These are phyloP conservation scores for Myiopsitta monachus DNA, from an alignment of 2,113 vertebrate species.

Conservation along the genomic window DNA sequence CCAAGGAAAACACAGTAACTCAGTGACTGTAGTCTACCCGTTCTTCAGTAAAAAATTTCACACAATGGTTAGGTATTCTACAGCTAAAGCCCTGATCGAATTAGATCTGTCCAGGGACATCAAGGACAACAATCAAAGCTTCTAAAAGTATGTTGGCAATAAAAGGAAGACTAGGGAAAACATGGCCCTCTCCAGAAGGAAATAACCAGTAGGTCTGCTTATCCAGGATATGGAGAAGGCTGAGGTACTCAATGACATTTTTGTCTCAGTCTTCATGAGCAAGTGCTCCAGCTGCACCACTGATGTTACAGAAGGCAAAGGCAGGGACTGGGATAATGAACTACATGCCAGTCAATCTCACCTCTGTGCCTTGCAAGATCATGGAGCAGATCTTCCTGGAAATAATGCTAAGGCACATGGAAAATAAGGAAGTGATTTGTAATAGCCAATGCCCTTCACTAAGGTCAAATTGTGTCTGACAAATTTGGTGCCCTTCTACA, in stretches of 20 bases:
- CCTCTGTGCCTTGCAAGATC: background rate
- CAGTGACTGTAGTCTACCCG: background rate
- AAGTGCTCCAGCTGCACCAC: background rate
- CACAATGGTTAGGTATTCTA: background rate
- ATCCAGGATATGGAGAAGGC: background rate
- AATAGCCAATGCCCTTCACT: background rate
- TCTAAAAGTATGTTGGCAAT: background rate
- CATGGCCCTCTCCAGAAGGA: background rate
- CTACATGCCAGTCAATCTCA: background rate
- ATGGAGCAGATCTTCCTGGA: background rate
- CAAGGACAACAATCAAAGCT: background rate
- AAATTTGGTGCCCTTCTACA: background rate
- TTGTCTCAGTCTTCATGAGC: background rate
- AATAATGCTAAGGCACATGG: background rate
- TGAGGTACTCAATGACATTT: background rate
- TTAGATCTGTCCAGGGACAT: background rate
- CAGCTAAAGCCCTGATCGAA: background rate
- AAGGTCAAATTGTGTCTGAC: background rate
- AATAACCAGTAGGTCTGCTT: background rate
- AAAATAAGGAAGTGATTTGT: background rate
- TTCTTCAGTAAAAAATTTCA: background rate
- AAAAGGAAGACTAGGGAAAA: background rate
- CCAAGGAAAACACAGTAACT: background rate
- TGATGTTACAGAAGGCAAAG: background rate
- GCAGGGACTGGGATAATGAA: background rate